Evolutionary conservation across 2,888 invertebrate species (phyloP).

Genomic region (Halictus ligatus): DNA sequence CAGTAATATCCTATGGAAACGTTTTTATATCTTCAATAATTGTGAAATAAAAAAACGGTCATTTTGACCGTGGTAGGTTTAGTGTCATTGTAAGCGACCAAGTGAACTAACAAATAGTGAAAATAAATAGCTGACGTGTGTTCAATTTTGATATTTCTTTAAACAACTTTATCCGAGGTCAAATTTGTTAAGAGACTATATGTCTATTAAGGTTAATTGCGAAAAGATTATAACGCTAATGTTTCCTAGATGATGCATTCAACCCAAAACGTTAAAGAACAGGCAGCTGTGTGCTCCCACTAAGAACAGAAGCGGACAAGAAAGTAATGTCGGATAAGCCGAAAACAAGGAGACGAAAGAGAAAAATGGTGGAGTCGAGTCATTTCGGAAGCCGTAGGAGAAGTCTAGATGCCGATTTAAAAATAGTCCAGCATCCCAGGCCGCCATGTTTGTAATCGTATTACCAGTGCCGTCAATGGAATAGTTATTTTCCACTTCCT

Average conservation of each 20-base stretch:
- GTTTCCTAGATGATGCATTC: not conserved
- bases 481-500: constrained; percentile 35
- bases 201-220: not conserved
- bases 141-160: not conserved
- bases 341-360: constrained; percentile 35
- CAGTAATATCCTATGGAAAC: too few species aligned
- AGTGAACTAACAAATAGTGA: not conserved
- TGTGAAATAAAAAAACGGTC: too few species aligned
- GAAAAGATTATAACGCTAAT: not conserved
- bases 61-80: too few species aligned
- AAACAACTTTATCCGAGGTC: not conserved
- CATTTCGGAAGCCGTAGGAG: constrained; percentile 7
- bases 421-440: constrained; percentile 40
- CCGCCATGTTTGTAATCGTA: constrained; percentile 33
- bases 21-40: too few species aligned
- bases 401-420: constrained; percentile 40
- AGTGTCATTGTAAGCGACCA: not conserved
- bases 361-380: constrained; percentile 32
- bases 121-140: too few species aligned
- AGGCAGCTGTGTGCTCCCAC: not conserved
- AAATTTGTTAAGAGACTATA: not conserved
- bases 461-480: constrained; percentile 25
- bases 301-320: not conserved
- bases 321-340: constrained; percentile 26
- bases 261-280: not conserved